phyloP scores from a whole-genome alignment of 2,113 vertebrate species.

The Chaetodon auriga region DNA sequence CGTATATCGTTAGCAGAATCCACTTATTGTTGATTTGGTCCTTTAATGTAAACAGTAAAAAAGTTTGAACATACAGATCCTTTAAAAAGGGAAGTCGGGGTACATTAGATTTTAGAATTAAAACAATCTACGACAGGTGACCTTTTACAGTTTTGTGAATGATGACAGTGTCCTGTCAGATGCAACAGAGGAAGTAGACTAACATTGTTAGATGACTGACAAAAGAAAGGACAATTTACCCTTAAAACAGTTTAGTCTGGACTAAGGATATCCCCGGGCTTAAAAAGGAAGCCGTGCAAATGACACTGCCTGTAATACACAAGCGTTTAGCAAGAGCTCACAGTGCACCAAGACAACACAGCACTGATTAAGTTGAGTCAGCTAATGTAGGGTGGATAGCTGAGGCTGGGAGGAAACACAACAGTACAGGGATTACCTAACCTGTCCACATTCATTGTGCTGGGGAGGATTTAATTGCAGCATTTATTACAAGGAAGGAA shows the following conservation, averaged over 20 bases:
- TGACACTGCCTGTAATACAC: neutral
- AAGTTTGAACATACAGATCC: neutral
- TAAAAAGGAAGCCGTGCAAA: neutral
- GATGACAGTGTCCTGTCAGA: neutral
- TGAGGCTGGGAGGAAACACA: neutral
- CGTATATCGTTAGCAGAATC: neutral
- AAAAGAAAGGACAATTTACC: neutral
- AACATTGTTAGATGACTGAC: neutral
- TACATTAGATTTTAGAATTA: no score
- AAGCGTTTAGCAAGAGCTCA: neutral
- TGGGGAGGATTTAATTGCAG: conserved; percentile 55
- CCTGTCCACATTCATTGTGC: conserved; percentile 15
- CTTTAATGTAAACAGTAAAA: no score
- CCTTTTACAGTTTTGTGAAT: neutral
- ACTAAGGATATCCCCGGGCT: neutral
- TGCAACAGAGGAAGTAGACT: neutral
- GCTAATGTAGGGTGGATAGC: conserved; percentile 20
- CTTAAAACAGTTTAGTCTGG: neutral
- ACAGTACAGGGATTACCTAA: conserved; percentile 21
- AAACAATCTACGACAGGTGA: neutral
- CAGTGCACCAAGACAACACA: conserved; percentile 11
- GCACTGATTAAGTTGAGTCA: conserved; percentile 51
- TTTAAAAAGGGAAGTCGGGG: neutral
- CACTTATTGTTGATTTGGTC: neutral
- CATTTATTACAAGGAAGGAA: conserved; percentile 40